Conservation (phyloP, 2,797 vertebrate species). For the Hirundo rustica region DNA sequence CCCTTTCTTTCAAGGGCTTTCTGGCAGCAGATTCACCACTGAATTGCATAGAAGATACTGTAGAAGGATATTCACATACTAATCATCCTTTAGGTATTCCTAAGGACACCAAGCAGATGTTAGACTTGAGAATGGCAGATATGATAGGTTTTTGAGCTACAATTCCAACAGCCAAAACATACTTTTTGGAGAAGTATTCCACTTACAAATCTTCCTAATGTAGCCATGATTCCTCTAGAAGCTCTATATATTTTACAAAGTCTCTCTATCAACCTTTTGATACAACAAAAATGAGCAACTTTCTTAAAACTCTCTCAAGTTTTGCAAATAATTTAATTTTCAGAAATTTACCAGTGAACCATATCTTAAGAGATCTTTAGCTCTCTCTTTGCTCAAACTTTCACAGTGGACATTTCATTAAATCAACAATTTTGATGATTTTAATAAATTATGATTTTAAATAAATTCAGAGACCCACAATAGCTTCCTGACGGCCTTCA, state of each 20-base stretch:
- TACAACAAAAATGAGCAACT: neutral
- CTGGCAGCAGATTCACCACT: neutral
- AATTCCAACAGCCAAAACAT: neutral
- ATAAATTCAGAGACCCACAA: neutral
- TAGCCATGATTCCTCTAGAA: neutral
- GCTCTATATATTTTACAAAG: neutral
- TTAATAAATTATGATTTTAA: neutral
- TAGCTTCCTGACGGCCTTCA: neutral
- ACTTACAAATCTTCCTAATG: neutral
- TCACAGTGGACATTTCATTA: neutral
- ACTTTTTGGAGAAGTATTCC: neutral
- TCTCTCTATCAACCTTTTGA: neutral
- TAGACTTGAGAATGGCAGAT: neutral
- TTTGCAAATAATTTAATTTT: neutral
- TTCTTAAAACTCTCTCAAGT: neutral
- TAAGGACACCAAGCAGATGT: neutral
- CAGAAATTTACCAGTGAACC: neutral
- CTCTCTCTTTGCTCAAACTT: neutral
- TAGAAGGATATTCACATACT: neutral
- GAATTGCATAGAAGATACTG: neutral
- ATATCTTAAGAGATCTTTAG: neutral
- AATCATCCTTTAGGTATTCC: neutral
- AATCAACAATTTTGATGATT: neutral
- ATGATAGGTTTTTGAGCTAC: neutral
- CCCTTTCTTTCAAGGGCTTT: neutral